Evolutionary conservation across 2,888 invertebrate genomes (phyloP), one percentile per base, ranked within the genome.

Genomic region (Corbicula japonica): DNA sequence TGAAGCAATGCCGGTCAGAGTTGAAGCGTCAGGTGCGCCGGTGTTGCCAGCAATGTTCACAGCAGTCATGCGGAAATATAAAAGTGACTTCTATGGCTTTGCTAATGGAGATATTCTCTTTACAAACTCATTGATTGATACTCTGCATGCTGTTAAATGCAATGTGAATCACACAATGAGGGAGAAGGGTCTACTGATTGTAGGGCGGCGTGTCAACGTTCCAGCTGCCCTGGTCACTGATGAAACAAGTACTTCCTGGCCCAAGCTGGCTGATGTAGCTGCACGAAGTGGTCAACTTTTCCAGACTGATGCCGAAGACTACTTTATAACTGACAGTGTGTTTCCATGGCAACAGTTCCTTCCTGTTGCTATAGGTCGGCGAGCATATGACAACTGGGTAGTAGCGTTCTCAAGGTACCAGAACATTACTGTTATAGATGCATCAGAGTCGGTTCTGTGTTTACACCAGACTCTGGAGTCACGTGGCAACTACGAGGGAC

Each of bases 321-420:
- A 83, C 58, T 85, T 85, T 63, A 83, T 85, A 15, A 83, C 85
- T 10, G 70, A 78, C 44, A 50, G 32, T 34, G 30, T 60, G 12
- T 85, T 72, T 56, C 83, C 83, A 23, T 85, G 85, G 85, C 30
- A 72, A 18, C 71, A 38, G 2, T 71, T 85, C 34, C 69, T 80
- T 18, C 78, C 80, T 10, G 54, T 85, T 23, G 82, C 68, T 12
- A 71, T 85, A 5, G 85, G 85, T 6, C 50, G 82, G 3, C 65
- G 78, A 38, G 85, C 73, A 3, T 85, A 85, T 54, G 85, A 85
- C 60, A 85, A 85, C 35, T 85, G 83, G 82, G 61, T 85, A n/a
- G 78, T 85, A 1, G 75, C 83, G 12, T 76, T 62, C 50, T 74
- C 80, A 2, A 48, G 79, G 3, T 65, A 52, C 26, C 60, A 58